A percentile compares a stretch with the other conserved stretches of the same genome.
phyloP scores from a whole-genome alignment of 30 jellyfish, hydroid and myxozoan species.

The Catostylus mosaicus region DNA sequence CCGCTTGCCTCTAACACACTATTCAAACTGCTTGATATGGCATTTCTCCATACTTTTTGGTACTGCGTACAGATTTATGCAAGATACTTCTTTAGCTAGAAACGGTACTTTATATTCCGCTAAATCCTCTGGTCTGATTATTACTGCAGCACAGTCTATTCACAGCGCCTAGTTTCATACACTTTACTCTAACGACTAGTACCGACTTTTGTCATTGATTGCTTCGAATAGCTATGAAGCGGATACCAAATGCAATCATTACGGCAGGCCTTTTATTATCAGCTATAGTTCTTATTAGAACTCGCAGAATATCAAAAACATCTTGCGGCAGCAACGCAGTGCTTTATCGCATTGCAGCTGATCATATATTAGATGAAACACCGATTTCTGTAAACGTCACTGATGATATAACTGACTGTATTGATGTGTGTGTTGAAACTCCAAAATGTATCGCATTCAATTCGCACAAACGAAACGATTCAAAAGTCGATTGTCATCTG shows the following conservation, averaged over 20 bases:
- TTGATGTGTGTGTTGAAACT: slow-evolving; percentile 34
- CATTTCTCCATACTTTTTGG: too few relatives aligned
- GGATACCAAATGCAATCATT: too few relatives aligned
- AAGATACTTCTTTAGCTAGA: too few relatives aligned
- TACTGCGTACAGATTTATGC: too few relatives aligned
- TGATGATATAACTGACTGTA: not conserved
- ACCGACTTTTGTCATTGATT: too few relatives aligned
- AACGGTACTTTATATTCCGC: too few relatives aligned
- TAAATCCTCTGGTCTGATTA: too few relatives aligned
- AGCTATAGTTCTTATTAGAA: not conserved
- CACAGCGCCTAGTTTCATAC: too few relatives aligned
- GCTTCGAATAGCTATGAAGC: not conserved
- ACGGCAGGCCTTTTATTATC: not conserved
- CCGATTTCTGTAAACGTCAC: slow-evolving; percentile 25
- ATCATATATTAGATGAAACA: slow-evolving; percentile 31
- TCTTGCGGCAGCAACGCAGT: slow-evolving; percentile 39
- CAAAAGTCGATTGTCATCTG: slow-evolving; percentile 29
- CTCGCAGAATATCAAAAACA: slow-evolving; percentile 23
- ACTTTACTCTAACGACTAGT: too few relatives aligned
- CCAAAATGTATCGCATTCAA: slow-evolving; percentile 38
- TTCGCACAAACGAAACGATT: not conserved
- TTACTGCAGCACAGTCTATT: too few relatives aligned
- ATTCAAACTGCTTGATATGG: too few relatives aligned
- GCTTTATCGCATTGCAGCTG: slow-evolving; percentile 29
- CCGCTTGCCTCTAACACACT: too few relatives aligned